phyloP scores from a whole-genome alignment of 2,888 invertebrate genomes.

The Fabriciana adippe region DNA sequence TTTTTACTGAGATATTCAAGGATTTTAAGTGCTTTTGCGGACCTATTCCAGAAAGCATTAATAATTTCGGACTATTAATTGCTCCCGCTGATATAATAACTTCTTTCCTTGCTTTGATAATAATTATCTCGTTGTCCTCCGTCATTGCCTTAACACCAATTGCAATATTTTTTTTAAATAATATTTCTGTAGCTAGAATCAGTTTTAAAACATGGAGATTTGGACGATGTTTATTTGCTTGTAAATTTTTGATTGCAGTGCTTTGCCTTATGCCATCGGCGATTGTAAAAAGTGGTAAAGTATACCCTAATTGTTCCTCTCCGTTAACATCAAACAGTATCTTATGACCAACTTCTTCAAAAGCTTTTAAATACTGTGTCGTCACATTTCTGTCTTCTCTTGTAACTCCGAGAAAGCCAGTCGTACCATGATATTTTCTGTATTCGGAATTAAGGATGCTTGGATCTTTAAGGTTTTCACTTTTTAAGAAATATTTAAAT shows the following conservation, averaged over 20 bases:
- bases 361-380: slow-evolving; percentile 46
- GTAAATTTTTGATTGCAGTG: slow-evolving; percentile 49
- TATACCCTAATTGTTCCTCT: slow-evolving; percentile 50
- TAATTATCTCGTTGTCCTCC: slow-evolving; percentile 38
- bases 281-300: slow-evolving; percentile 46
- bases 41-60: slow-evolving; percentile 58
- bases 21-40: slow-evolving; percentile 50
- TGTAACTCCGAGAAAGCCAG: slow-evolving; percentile 44
- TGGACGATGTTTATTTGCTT: slow-evolving; percentile 41
- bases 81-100: slow-evolving; percentile 54
- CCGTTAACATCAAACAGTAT: slow-evolving; percentile 52
- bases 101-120: slow-evolving; percentile 47
- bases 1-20: slow-evolving; percentile 46
- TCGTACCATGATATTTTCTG: slow-evolving; percentile 42
- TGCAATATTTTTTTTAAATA: slow-evolving; percentile 50
- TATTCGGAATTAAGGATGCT: slow-evolving; percentile 38
- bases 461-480: slow-evolving; percentile 36
- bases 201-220: slow-evolving; percentile 51
- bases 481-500: slow-evolving; percentile 36
- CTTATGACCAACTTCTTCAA: slow-evolving; percentile 51
- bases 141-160: slow-evolving; percentile 46
- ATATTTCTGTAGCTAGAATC: slow-evolving; percentile 48
- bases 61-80: slow-evolving; percentile 51
- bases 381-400: slow-evolving; percentile 38
- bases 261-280: slow-evolving; percentile 49